These are phyloP conservation scores for Sapajus apella DNA, from an alignment of 2,113 vertebrate genomes.

Conservation along the genomic window DNA sequence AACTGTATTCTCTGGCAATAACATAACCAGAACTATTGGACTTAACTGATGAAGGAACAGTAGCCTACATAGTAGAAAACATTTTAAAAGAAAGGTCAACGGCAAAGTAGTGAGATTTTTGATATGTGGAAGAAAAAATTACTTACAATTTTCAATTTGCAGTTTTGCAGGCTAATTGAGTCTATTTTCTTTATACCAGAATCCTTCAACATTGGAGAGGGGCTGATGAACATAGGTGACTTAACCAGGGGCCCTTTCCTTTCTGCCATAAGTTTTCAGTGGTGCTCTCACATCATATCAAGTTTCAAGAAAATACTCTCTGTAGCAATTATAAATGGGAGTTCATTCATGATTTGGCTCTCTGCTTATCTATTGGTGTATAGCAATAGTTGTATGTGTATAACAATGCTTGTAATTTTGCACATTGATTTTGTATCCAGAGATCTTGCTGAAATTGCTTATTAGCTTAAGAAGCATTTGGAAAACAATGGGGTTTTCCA, in stretches of 20 bases:
- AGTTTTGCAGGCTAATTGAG: neutral
- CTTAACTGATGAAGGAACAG: neutral
- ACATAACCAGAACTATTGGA: neutral
- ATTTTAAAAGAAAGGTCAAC: slow-evolving; percentile 4
- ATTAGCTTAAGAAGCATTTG: too few relatives aligned
- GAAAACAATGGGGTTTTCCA: too few relatives aligned
- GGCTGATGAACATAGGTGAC: neutral
- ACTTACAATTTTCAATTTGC: neutral
- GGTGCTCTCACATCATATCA: slow-evolving; percentile 29
- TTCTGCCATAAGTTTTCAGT: slow-evolving; percentile 41
- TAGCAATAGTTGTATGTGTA: too few relatives aligned
- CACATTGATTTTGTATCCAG: too few relatives aligned
- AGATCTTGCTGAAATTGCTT: too few relatives aligned
- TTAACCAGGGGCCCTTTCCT: neutral
- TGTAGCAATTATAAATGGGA: too few relatives aligned
- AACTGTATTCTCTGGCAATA: slow-evolving; percentile 30
- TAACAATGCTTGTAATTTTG: too few relatives aligned
- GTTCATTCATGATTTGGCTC: too few relatives aligned
- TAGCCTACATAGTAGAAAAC: neutral
- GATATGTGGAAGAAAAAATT: neutral
- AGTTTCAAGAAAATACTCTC: slow-evolving; percentile 16
- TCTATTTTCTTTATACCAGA: neutral
- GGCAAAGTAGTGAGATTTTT: neutral
- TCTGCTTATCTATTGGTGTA: too few relatives aligned
- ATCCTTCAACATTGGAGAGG: neutral